Conservation (phyloP, 2,113 vertebrate species). For the Zootoca vivipara region DNA sequence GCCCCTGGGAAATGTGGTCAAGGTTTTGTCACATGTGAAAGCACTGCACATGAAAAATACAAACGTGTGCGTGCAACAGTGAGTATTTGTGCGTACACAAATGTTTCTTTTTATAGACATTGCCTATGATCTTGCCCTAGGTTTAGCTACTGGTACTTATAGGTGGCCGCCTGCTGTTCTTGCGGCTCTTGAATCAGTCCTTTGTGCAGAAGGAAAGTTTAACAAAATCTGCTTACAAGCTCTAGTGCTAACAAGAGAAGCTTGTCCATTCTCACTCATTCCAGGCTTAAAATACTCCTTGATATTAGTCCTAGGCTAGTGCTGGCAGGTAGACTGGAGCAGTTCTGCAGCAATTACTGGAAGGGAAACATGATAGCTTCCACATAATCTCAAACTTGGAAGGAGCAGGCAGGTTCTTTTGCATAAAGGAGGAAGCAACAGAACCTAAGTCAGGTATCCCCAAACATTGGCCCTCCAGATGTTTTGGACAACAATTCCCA, state of each 20-base stretch:
- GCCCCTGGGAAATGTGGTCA: background rate
- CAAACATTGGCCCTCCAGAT: too few species aligned
- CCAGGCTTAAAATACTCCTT: background rate
- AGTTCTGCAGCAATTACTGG: background rate
- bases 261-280: background rate
- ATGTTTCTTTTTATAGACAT: background rate
- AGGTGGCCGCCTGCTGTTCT: background rate
- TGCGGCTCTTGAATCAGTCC: background rate
- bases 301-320: background rate
- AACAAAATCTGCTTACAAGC: background rate
- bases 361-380: background rate
- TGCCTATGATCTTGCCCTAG: background rate
- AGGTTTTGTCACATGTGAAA: background rate
- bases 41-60: background rate
- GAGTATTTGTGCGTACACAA: background rate
- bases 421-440: background rate
- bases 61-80: rapidly evolving
- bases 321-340: background rate
- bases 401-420: background rate
- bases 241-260: background rate
- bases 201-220: background rate
- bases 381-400: background rate
- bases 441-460: too few species aligned
- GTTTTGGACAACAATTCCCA: too few species aligned
- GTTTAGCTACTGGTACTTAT: background rate